Conservation (phyloP, 2,797 vertebrate genomes). For the Delichon dasypus region DNA sequence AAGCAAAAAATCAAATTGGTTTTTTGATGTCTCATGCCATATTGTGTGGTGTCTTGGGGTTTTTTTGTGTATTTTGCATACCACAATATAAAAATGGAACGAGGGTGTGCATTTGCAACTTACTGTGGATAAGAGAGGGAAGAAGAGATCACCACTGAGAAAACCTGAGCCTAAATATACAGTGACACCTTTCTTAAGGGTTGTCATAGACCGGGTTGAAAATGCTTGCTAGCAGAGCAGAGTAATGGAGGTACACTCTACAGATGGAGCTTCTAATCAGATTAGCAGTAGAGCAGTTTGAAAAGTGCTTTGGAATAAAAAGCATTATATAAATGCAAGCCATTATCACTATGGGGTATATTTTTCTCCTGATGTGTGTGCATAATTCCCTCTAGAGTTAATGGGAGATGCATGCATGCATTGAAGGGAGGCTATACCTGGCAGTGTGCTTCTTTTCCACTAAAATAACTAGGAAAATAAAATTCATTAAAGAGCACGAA, state of each 20-base stretch:
- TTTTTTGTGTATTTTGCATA: slow-evolving; percentile 5
- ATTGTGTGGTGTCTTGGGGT: background rate
- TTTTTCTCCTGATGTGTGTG: slow-evolving; percentile 69
- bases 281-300: slow-evolving; percentile 69
- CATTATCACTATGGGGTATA: slow-evolving; percentile 71
- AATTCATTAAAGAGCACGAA: slow-evolving; percentile 18
- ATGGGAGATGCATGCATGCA: slow-evolving; percentile 56
- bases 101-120: background rate
- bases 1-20: background rate
- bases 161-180: background rate
- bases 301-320: slow-evolving; percentile 69
- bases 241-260: slow-evolving; percentile 59
- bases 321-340: slow-evolving; percentile 68
- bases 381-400: slow-evolving; percentile 66
- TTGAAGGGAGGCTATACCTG: slow-evolving; percentile 43
- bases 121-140: background rate
- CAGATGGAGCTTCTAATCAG: slow-evolving; percentile 69
- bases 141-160: background rate
- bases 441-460: background rate
- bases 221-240: slow-evolving; percentile 28
- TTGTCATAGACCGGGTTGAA: slow-evolving; percentile 34
- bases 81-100: background rate
- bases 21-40: background rate
- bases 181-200: slow-evolving; percentile 22
- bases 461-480: slow-evolving; percentile 3